Conservation (phyloP, 2,797 vertebrate species). For the Anomalospiza imberbis region DNA sequence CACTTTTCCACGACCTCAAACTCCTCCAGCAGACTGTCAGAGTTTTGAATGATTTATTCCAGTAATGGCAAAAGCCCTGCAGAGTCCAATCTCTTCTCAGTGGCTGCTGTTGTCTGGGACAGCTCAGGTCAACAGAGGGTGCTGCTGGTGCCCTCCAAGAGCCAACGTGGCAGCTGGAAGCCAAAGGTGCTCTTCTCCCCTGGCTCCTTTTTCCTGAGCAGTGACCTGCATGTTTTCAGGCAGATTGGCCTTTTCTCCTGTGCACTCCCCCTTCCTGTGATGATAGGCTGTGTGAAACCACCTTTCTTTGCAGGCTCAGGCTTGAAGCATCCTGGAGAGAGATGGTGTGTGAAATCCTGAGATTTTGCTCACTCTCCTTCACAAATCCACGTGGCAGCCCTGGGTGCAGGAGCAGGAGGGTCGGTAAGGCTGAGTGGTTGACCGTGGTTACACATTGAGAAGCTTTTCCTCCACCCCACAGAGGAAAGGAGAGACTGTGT, state of each 20-base stretch:
- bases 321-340: not conserved
- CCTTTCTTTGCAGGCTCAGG: not conserved
- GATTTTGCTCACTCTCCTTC: not conserved
- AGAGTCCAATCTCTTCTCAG: not conserved
- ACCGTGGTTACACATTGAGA: fast-evolving
- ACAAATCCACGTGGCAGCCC: not conserved
- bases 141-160: constrained; percentile 15
- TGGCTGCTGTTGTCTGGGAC: not conserved
- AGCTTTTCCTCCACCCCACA: not conserved
- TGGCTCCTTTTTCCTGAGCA: fast-evolving
- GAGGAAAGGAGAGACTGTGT: not conserved
- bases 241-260: not conserved
- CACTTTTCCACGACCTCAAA: not conserved
- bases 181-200: not conserved
- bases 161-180: not conserved
- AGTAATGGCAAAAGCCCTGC: not conserved
- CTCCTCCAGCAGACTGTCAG: not conserved
- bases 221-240: not conserved
- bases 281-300: not conserved
- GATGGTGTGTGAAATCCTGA: not conserved
- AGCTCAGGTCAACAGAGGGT: constrained; percentile 40
- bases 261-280: not conserved
- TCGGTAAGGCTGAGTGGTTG: not conserved
- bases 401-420: not conserved
- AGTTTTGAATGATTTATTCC: not conserved